These are phyloP conservation scores for Trichogramma evanescens DNA, from an alignment of 2,888 invertebrate genomes.

Conservation along the genomic window DNA sequence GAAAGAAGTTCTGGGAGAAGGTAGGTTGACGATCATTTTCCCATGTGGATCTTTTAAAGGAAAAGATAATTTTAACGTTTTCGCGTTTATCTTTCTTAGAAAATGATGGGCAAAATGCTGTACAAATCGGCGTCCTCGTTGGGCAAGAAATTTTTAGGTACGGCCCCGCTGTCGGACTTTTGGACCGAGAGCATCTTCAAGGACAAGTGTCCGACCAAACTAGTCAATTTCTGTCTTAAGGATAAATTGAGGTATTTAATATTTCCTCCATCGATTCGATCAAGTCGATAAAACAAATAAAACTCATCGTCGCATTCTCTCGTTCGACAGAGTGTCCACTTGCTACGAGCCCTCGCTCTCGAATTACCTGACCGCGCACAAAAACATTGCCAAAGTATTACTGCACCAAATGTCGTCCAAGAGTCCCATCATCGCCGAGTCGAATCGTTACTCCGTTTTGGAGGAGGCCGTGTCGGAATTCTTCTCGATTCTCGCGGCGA, in stretches of 20 bases:
- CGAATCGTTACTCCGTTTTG: constrained; percentile 39
- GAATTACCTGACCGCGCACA: constrained; percentile 37
- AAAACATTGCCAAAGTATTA: constrained; percentile 35
- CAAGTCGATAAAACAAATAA: background rate
- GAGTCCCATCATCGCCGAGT: constrained; percentile 33
- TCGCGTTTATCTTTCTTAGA: constrained; percentile 25
- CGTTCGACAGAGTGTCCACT: constrained; percentile 31
- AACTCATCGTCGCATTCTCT: background rate
- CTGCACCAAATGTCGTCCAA: constrained; percentile 34
- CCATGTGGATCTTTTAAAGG: background rate
- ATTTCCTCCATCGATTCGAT: background rate
- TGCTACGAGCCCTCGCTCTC: constrained; percentile 36
- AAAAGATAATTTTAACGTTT: background rate
- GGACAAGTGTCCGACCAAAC: constrained; percentile 31
- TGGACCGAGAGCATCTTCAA: constrained; percentile 37
- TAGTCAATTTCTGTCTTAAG: constrained; percentile 35
- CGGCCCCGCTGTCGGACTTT: constrained; percentile 33
- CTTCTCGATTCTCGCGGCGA: constrained; percentile 38
- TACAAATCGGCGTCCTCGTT: constrained; percentile 36
- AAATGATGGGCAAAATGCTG: constrained; percentile 31
- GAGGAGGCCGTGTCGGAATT: constrained; percentile 37
- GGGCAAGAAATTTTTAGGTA: constrained; percentile 29
- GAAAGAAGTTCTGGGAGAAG: constrained; percentile 36
- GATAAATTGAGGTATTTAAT: constrained; percentile 32
- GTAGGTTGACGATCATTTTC: constrained; percentile 22